These are phyloP conservation scores for Acronicta alni DNA, from an alignment of 2,888 invertebrate species.

Conservation along the genomic window DNA sequence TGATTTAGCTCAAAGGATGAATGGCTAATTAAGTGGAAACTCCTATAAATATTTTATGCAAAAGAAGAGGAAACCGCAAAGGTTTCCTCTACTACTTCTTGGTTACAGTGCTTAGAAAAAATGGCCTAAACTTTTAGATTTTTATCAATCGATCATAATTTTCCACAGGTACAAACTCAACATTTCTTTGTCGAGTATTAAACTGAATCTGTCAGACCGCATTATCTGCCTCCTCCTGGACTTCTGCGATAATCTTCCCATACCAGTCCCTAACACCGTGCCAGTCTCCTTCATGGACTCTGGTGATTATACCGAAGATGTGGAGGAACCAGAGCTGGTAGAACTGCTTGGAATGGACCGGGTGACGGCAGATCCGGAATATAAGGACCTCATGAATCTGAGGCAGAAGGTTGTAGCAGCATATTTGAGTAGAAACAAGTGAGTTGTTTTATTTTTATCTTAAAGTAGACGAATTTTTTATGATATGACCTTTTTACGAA, in stretches of 20 bases:
- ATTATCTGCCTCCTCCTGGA: slow-evolving; percentile 91
- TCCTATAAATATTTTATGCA: too few species aligned
- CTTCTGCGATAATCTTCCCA: slow-evolving; percentile 87
- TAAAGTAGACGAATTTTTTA: too few species aligned
- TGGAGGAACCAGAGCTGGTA: slow-evolving; percentile 71
- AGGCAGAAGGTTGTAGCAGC: slow-evolving; percentile 83
- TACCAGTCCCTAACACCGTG: slow-evolving; percentile 83
- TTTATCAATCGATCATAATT: background rate
- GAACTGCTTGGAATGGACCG: slow-evolving; percentile 71
- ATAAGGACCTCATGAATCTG: slow-evolving; percentile 76
- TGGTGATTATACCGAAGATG: slow-evolving; percentile 77
- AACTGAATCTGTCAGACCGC: slow-evolving; percentile 93
- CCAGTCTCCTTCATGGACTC: slow-evolving; percentile 85
- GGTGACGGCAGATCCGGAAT: slow-evolving; percentile 79
- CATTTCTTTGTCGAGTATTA: slow-evolving; percentile 92
- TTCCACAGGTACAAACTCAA: slow-evolving; percentile 92
- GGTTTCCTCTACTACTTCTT: too few species aligned
- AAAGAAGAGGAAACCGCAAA: too few species aligned
- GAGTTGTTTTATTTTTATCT: slow-evolving; percentile 26
- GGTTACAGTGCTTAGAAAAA: too few species aligned
- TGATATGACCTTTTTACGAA: too few species aligned
- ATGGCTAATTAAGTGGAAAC: too few species aligned
- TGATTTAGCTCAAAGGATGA: too few species aligned
- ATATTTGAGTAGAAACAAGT: slow-evolving; percentile 80
- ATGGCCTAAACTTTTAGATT: too few species aligned